phyloP scores from a whole-genome alignment of 2,888 invertebrate species.

The Electrophaes corylata region DNA sequence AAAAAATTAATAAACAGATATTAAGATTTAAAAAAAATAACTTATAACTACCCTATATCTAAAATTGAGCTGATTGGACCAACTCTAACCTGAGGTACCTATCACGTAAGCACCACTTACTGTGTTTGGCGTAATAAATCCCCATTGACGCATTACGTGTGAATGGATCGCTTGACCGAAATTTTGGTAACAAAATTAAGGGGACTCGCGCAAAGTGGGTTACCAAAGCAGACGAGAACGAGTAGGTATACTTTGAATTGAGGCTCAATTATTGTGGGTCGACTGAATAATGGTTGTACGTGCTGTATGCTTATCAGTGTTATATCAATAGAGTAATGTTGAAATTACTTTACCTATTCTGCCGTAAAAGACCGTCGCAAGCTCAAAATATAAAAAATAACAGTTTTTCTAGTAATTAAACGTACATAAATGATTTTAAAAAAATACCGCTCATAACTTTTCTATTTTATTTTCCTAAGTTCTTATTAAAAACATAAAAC shows the following conservation, averaged over 20 bases:
- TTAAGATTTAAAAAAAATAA: too few relatives aligned
- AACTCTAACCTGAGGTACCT: slow-evolving; percentile 19
- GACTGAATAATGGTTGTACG: slow-evolving; percentile 11
- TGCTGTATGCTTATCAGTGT: neutral
- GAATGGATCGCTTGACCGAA: slow-evolving; percentile 31
- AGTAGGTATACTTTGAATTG: slow-evolving; percentile 15
- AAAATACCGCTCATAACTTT: too few relatives aligned
- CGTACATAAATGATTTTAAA: too few relatives aligned
- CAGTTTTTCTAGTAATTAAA: too few relatives aligned
- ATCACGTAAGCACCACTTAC: slow-evolving; percentile 28
- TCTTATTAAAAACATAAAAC: too few relatives aligned
- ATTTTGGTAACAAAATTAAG: slow-evolving; percentile 30
- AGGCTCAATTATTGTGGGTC: slow-evolving; percentile 17
- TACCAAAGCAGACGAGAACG: slow-evolving; percentile 18
- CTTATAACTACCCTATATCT: neutral
- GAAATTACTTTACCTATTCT: too few relatives aligned
- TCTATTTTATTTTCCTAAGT: too few relatives aligned
- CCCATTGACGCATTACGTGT: slow-evolving; percentile 29
- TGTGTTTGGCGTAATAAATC: slow-evolving; percentile 30
- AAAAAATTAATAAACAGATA: too few relatives aligned
- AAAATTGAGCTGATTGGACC: slow-evolving; percentile 12
- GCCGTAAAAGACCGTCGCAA: too few relatives aligned
- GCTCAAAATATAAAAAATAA: too few relatives aligned
- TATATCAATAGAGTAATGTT: neutral
- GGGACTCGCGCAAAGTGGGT: slow-evolving; percentile 13